These are phyloP conservation scores for Mellilla xanthometata DNA, from an alignment of 2,888 invertebrate species.

Conservation along the genomic window DNA sequence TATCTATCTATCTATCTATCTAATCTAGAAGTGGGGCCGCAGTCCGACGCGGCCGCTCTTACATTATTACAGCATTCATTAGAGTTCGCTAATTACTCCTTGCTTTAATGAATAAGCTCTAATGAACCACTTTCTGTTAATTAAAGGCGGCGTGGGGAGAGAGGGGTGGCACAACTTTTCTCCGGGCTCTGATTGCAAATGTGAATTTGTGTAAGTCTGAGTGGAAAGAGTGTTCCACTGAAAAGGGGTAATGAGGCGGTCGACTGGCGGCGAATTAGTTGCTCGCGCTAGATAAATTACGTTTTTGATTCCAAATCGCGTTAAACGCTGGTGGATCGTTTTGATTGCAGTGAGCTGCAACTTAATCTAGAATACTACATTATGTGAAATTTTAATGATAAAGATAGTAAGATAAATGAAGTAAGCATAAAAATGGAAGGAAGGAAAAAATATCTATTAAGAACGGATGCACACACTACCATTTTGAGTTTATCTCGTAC, in stretches of 20 bases:
- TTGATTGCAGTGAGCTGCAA: not conserved
- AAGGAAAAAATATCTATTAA: no score
- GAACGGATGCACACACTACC: no score
- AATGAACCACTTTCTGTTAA: conserved; percentile 96
- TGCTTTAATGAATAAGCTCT: conserved; percentile 95
- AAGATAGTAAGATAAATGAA: no score
- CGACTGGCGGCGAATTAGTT: conserved; percentile 71
- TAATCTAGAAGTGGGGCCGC: conserved; percentile 79
- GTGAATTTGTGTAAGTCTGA: conserved; percentile 82
- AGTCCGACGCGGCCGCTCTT: conserved; percentile 82
- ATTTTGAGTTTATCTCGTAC: no score
- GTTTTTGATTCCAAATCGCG: conserved; percentile 28
- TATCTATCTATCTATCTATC: no score
- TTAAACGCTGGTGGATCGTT: conserved; percentile 15
- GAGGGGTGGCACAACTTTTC: conserved; percentile 67
- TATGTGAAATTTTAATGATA: no score
- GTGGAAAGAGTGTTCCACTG: conserved; percentile 77
- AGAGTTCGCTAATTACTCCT: conserved; percentile 95
- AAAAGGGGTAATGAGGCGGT: conserved; percentile 81
- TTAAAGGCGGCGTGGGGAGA: conserved; percentile 86
- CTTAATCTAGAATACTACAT: not conserved
- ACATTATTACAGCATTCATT: conserved; percentile 92
- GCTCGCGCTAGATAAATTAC: conserved; percentile 56
- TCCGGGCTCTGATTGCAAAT: conserved; percentile 82
- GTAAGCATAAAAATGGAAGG: no score